Base-by-base conservation (phyloP, 2,797 vertebrate species). In the Parotocinclus haroldoi region DNA sequence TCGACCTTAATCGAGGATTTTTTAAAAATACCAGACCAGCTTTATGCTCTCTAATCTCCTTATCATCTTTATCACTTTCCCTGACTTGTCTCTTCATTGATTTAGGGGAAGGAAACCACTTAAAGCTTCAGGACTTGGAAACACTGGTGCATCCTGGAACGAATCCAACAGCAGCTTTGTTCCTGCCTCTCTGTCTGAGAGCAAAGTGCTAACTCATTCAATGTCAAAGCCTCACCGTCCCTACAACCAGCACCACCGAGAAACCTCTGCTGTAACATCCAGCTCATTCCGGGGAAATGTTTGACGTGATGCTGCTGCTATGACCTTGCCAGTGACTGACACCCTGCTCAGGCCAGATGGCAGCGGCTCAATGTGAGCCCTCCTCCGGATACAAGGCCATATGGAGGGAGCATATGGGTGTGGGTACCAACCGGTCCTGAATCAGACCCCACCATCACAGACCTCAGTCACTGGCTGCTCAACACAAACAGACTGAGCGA, bases 341-440 rank as follows among this genome's bases (percentile, higher is more conserved):
- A 37, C 19, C 18, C 68, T 51, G 62, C 50, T 53, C 53, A 18
- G 12, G 68, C 88, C 81, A 89, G 79, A 84, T 81, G 87, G 86
- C 79, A 71, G 63, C 64, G 85, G 76, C 72, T 85, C 78, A 56
- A 3, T 10, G 45, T 59, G 59, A 45, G 71, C 64, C 72, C 51
- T 67, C 78, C 73, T 78, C 81, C 79, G 65, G 78, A 76, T 78
- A 68, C 68, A 55, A 71, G 46, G 50, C 68, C 59, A 72, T 72
- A 71, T 76, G 79, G 53, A 72, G 17, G 59, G 74, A 58, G 72
- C 72, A 74, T 69, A 69, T 62, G n/a, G 48, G 48, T 50, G 14
- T 12, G 73, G 77, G 68, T 72, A 61, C 39, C 63, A 78, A 79
- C 73, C 83, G 78, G 65, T 63, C 60, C 40, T 42, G 40, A 19